These are phyloP conservation scores for Uropetala carovei DNA, from an alignment of 2,888 invertebrate genomes.

Conservation along the genomic window DNA sequence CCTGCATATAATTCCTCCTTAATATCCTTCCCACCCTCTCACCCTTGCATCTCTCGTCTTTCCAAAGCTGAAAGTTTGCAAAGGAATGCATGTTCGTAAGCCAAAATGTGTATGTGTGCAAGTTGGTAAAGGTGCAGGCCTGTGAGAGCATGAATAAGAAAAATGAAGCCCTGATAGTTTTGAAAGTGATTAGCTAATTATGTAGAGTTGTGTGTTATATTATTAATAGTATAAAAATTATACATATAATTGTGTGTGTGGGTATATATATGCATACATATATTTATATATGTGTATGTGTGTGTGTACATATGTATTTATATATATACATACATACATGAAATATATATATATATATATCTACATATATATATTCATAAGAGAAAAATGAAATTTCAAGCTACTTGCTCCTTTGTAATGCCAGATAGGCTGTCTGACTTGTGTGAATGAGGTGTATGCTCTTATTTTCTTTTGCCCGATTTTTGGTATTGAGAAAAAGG, in stretches of 20 bases:
- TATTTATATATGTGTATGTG: slow-evolving; percentile 64
- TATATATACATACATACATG: slow-evolving; percentile 65
- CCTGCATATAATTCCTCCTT: not conserved
- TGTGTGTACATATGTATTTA: slow-evolving; percentile 66
- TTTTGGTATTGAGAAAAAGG: slow-evolving; percentile 39
- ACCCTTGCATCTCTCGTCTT: slow-evolving; percentile 32
- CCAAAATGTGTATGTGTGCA: not conserved
- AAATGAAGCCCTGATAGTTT: slow-evolving; percentile 66
- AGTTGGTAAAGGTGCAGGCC: slow-evolving; percentile 45
- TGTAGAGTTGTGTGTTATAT: slow-evolving; percentile 69
- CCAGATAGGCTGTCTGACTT: not conserved
- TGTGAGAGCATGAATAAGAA: slow-evolving; percentile 26
- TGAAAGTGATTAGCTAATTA: slow-evolving; percentile 68
- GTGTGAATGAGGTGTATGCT: slow-evolving; percentile 20
- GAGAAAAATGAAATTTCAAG: slow-evolving; percentile 41
- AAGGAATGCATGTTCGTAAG: slow-evolving; percentile 42
- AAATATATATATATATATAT: slow-evolving; percentile 66
- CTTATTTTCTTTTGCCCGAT: slow-evolving; percentile 15
- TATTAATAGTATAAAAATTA: slow-evolving; percentile 68
- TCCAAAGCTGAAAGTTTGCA: slow-evolving; percentile 53
- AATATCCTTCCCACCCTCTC: not conserved
- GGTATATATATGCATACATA: slow-evolving; percentile 66
- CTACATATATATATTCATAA: slow-evolving; percentile 65
- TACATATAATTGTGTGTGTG: slow-evolving; percentile 62
- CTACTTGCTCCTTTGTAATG: slow-evolving; percentile 50